Evolutionary conservation across 2,113 vertebrate species (phyloP).

Genomic region (Petromus typicus): DNA sequence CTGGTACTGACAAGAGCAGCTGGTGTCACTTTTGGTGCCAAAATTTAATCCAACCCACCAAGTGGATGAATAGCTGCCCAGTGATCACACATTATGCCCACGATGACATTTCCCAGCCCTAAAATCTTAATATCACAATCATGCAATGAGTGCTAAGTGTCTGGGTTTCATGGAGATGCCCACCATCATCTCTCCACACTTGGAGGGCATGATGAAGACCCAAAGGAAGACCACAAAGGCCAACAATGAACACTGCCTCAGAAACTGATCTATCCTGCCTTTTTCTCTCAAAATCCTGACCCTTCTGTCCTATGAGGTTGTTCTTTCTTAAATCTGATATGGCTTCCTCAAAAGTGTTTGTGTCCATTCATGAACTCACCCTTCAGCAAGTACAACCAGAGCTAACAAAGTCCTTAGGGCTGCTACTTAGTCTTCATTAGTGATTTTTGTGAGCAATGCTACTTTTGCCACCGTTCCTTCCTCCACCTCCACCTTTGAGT

Average conservation of each 20-base stretch:
- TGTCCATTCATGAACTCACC: background rate
- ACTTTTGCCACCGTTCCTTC: background rate
- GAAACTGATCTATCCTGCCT: background rate
- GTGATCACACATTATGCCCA: background rate
- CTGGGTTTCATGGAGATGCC: background rate
- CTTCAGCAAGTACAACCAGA: background rate
- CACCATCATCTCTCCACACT: background rate
- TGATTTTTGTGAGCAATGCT: background rate
- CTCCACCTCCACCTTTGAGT: background rate
- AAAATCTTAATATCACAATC: background rate
- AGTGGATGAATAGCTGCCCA: background rate
- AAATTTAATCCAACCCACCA: background rate
- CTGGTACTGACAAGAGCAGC: background rate
- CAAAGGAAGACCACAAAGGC: background rate
- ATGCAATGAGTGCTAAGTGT: background rate
- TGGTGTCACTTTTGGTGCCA: conserved; percentile 41
- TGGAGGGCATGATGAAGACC: background rate
- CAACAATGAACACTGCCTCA: background rate
- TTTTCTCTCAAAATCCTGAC: background rate
- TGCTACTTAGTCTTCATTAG: background rate
- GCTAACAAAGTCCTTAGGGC: background rate
- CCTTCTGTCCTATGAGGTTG: background rate
- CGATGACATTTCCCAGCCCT: background rate
- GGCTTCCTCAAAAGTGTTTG: background rate
- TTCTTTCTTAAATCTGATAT: background rate